Evolutionary conservation across 2,888 invertebrate genomes (phyloP), one percentile per base, ranked within the genome.

Genomic region (Ornithoptera alexandrae): DNA sequence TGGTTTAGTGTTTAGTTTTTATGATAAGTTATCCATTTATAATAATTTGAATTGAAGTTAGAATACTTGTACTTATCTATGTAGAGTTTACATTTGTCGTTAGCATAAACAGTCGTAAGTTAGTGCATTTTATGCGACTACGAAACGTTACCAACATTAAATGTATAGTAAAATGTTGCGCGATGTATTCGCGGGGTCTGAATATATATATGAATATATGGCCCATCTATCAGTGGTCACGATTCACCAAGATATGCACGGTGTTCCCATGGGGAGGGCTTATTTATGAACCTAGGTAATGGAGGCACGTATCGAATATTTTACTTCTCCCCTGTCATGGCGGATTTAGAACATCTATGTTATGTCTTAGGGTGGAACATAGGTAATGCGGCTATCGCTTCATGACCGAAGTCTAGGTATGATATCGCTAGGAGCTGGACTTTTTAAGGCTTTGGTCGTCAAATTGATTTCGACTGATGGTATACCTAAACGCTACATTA

Each of bases 231-330:
- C 76, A 77, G 65, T 68, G 73, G 77, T 79, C 79, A 79, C 80
- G 80, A 80, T 76, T 78, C 71, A 62, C 62, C 71, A 67, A 77
- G 77, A 77, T 77, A 76, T 73, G 74, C 69, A 64, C 72, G 61
- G 65, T 67, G 69, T 72, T 72, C 72, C 72, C 72, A 72, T 72
- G 72, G 69, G 69, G 70, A 72, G 61, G 67, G 67, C 60, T 67
- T 75, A 78, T 79, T 77, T 78, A 79, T 77, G 76, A 77, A 76
- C 73, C 74, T 70, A 72, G 73, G 75, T 77, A 78, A 78, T 79
- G 75, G 74, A 73, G 65, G 77, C 79, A 78, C 79, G 78, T 78
- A 75, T 74, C 75, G 79, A 76, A 78, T 79, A 78, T 78, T 78
- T 77, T 76, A 79, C 72, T 74, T 74, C 71, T 73, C 69, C 30